Percentiles rank a stretch among this genome's conserved stretches.
These are phyloP conservation scores for Calidris pygmaea DNA, from an alignment of 2,113 vertebrate species.

Conservation along the genomic window DNA sequence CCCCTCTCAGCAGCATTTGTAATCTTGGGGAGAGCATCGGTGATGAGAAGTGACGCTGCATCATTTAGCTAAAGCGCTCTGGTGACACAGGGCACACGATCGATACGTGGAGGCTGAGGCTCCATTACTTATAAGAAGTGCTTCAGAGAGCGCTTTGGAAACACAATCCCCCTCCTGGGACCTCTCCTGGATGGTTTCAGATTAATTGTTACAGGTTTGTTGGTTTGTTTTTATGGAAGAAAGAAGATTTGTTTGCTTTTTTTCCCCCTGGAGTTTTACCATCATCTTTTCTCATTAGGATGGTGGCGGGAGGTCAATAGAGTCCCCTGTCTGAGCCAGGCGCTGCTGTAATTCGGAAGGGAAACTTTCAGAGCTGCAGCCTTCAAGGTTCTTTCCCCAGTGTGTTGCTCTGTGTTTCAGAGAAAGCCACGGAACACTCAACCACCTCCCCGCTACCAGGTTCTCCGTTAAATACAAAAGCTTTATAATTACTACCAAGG, in stretches of 20 bases:
- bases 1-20: background rate
- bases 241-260: conserved; percentile 32
- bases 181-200: background rate
- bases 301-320: conserved; percentile 40
- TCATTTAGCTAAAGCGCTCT: background rate
- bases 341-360: background rate
- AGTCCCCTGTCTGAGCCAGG: background rate
- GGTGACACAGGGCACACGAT: background rate
- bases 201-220: conserved; percentile 20
- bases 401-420: background rate
- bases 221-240: conserved; percentile 1
- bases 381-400: background rate
- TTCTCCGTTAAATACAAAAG: background rate
- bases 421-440: background rate
- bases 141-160: background rate
- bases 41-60: background rate
- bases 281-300: conserved; percentile 61
- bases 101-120: background rate
- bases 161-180: background rate
- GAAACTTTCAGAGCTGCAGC: background rate
- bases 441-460: background rate
- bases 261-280: background rate
- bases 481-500: background rate
- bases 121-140: background rate
- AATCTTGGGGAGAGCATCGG: rapidly evolving